A percentile compares a stretch with the other conserved stretches of the same genome.
These are phyloP conservation scores for Andrena dorsata DNA, from an alignment of 2,888 invertebrate species.

Conservation along the genomic window DNA sequence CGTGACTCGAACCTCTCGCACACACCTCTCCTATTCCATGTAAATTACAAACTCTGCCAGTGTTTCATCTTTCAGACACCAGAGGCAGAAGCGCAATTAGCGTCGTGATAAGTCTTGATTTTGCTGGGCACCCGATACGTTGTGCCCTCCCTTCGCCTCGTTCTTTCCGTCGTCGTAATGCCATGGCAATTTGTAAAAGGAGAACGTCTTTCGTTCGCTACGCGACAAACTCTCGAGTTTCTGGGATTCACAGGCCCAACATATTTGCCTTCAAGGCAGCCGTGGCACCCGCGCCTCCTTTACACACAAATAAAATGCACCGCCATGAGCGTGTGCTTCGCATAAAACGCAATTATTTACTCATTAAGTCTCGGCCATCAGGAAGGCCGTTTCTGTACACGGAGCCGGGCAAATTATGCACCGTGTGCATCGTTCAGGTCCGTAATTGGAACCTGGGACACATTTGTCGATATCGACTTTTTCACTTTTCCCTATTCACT, in stretches of 20 bases:
- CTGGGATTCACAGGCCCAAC: conserved; percentile 4
- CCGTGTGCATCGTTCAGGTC: background rate
- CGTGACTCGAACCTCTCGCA: background rate
- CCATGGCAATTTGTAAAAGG: conserved; percentile 2
- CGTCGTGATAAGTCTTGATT: conserved; percentile 28
- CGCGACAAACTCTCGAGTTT: conserved; percentile 22
- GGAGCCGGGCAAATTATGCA: conserved; percentile 13
- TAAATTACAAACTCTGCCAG: background rate
- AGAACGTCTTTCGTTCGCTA: conserved; percentile 3
- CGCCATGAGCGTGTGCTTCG: background rate
- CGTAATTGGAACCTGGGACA: background rate
- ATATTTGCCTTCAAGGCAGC: conserved; percentile 38
- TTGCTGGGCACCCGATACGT: background rate
- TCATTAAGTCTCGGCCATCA: conserved; percentile 21
- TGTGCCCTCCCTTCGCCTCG: background rate
- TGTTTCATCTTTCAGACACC: background rate
- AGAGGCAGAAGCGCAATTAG: background rate
- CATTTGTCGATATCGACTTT: background rate
- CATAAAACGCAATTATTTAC: conserved; percentile 42
- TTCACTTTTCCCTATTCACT: background rate
- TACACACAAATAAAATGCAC: background rate
- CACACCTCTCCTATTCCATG: background rate
- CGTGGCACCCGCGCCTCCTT: background rate
- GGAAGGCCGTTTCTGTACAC: background rate
- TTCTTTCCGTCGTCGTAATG: conserved; percentile 15